Conservation (phyloP, 2,113 vertebrate genomes). For the Vanacampus margaritifer region DNA sequence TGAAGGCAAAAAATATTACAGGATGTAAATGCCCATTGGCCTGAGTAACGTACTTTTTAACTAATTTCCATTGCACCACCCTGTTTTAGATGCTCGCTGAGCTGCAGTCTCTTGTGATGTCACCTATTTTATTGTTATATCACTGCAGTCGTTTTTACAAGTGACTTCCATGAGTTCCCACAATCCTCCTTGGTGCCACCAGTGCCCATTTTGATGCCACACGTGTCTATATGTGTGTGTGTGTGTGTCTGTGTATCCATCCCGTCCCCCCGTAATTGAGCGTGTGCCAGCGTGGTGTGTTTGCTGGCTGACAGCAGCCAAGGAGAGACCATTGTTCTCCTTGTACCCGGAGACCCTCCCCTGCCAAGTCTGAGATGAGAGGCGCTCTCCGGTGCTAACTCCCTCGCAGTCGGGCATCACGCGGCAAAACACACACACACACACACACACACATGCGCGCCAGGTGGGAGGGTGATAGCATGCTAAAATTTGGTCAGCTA, state of each 20-base stretch:
- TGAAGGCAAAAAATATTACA: too few relatives aligned
- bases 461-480: conserved; percentile 41
- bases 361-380: conserved; percentile 70
- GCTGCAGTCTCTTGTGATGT: conserved; percentile 24
- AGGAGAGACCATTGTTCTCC: conserved; percentile 67
- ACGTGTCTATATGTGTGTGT: conserved; percentile 16
- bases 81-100: not conserved
- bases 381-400: conserved; percentile 56
- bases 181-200: conserved; percentile 41
- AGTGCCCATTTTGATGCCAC: conserved; percentile 38
- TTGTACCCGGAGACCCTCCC: conserved; percentile 64
- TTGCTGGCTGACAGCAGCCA: conserved; percentile 66
- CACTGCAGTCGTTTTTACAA: conserved; percentile 51
- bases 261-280: conserved; percentile 51
- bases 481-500: conserved; percentile 40
- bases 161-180: conserved; percentile 50
- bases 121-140: conserved; percentile 34
- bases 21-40: too few relatives aligned
- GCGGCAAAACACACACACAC: conserved; percentile 39
- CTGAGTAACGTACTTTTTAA: too few relatives aligned
- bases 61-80: too few relatives aligned
- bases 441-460: not conserved
- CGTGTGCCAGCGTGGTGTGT: conserved; percentile 70
- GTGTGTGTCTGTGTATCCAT: conserved; percentile 7
- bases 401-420: conserved; percentile 56